These are phyloP conservation scores for Eupeodes luniger DNA, from an alignment of 2,888 invertebrate genomes.

Conservation along the genomic window DNA sequence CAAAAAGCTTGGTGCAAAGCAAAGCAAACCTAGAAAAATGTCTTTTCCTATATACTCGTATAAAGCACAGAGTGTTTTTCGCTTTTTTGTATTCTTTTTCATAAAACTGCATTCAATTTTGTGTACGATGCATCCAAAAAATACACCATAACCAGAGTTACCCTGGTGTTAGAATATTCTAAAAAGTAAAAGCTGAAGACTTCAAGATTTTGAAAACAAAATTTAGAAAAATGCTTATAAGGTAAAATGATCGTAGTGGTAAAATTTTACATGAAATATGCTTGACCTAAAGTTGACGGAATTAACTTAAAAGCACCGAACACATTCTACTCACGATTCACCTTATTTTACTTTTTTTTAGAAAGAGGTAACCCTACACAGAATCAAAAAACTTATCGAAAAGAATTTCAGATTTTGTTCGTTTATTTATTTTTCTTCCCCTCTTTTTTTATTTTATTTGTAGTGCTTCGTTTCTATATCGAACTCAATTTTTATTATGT, in stretches of 20 bases:
- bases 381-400: conserved; percentile 32
- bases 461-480: conserved; percentile 25
- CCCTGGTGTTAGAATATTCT: not conserved
- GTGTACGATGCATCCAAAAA: conserved; percentile 39
- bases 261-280: too few relatives aligned
- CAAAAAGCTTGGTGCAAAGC: conserved; percentile 2
- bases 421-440: conserved; percentile 16
- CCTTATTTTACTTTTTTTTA: not conserved
- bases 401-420: conserved; percentile 37
- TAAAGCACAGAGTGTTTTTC: not conserved
- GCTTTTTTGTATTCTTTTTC: not conserved
- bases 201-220: too few relatives aligned
- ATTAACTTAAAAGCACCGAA: too few relatives aligned
- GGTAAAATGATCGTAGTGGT: too few relatives aligned
- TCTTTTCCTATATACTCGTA: not conserved
- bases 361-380: not conserved
- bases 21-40: conserved; percentile 24
- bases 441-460: not conserved
- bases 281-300: too few relatives aligned
- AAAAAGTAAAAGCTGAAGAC: too few relatives aligned
- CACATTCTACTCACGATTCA: not conserved
- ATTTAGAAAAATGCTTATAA: too few relatives aligned
- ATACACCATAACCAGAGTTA: not conserved
- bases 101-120: conserved; percentile 13
- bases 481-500: conserved; percentile 73